A percentile compares a stretch with the other conserved stretches of the same genome.
Conservation (phyloP, 2,113 vertebrate species). For the Canis aureus region DNA sequence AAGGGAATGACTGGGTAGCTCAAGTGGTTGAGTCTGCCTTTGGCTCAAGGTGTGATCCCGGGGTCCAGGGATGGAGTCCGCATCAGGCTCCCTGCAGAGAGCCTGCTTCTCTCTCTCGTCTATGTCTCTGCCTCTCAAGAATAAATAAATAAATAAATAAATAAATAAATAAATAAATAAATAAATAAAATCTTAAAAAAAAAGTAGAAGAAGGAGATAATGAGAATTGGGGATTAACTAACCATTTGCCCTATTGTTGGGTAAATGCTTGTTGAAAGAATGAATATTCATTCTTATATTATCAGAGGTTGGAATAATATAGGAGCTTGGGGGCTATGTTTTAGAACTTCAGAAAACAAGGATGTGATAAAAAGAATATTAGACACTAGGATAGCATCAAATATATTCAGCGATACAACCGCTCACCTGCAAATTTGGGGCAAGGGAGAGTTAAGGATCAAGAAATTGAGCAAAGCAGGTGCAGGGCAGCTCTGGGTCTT, state of each 20-base stretch:
- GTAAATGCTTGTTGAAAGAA: conserved; percentile 39
- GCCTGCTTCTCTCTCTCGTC: too few relatives aligned
- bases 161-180: too few relatives aligned
- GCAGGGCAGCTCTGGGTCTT: neutral
- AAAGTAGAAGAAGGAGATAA: neutral
- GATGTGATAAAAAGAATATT: neutral
- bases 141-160: too few relatives aligned
- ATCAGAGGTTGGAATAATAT: neutral
- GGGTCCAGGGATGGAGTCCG: too few relatives aligned
- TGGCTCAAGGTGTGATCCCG: too few relatives aligned
- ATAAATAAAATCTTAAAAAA: too few relatives aligned
- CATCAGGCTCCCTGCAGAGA: too few relatives aligned
- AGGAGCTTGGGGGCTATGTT: neutral
- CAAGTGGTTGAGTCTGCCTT: too few relatives aligned
- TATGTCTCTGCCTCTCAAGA: too few relatives aligned
- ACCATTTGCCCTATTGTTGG: neutral
- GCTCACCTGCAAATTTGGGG: neutral
- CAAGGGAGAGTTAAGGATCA: neutral
- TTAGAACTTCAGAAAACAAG: neutral
- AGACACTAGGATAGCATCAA: neutral
- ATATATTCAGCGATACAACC: neutral
- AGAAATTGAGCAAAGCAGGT: neutral
- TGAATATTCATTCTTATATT: neutral
- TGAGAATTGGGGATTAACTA: neutral
- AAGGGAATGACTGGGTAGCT: neutral